Evolutionary conservation across 2,113 vertebrate species (phyloP).

Genomic region (Crotalus viridis): DNA sequence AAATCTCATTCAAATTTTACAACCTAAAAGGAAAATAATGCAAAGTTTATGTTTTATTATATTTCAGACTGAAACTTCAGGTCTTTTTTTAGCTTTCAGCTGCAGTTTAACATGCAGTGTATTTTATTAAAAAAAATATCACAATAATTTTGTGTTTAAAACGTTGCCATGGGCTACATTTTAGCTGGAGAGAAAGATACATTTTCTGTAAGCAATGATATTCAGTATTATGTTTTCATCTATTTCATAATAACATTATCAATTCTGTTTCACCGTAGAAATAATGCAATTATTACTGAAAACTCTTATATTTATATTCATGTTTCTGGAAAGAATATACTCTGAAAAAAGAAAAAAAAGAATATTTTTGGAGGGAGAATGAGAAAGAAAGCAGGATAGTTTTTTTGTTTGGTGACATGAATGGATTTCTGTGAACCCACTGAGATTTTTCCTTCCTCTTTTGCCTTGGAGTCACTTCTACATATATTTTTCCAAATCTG

Average conservation of each 20-base stretch:
- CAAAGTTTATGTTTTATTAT: background rate
- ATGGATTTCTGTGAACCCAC: background rate
- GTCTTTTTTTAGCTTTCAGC: conserved; percentile 10
- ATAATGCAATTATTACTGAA: conserved; percentile 33
- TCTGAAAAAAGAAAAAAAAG: no score
- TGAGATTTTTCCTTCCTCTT: background rate
- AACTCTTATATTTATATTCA: conserved; percentile 31
- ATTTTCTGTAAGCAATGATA: background rate
- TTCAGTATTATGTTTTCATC: conserved; percentile 9
- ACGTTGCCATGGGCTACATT: background rate
- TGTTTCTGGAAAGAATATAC: conserved; percentile 29
- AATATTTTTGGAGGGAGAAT: background rate
- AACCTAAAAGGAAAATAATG: background rate
- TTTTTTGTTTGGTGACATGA: background rate
- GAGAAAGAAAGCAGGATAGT: fast-evolving
- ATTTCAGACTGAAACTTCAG: conserved; percentile 1
- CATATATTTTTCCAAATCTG: no score
- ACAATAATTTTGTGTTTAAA: background rate
- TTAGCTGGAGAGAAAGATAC: background rate
- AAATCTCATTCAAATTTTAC: background rate
- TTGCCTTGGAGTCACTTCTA: background rate
- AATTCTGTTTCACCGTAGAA: conserved; percentile 20
- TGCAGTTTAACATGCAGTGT: conserved; percentile 30
- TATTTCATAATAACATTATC: conserved; percentile 13
- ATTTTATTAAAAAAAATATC: background rate